Evolutionary conservation across 2,113 vertebrate species (phyloP), one percentile per base, ranked within the genome.

Genomic region (Ctenodactylus gundi): DNA sequence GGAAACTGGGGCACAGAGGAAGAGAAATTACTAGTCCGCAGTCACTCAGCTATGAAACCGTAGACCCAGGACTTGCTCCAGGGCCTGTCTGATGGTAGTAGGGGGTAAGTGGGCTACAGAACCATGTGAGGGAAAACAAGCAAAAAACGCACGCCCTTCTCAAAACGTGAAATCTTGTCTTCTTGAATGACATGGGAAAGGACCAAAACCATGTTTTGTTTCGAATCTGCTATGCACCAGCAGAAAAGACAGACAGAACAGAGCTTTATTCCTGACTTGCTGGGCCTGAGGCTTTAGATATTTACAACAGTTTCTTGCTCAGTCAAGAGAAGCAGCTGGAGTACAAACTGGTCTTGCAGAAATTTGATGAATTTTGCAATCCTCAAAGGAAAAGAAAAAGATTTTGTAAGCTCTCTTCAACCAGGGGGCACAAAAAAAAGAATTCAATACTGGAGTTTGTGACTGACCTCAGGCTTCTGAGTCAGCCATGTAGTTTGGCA

Each of bases 281-380:
- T 96, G 65, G 92, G 92, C 93, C 97, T 72, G 72, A 96, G 95
- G 97, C 94, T 94, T 97, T 95, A 97, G 80, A 93, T 97, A 94
- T 96, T 96, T 97, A 97, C 93, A 97, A 90, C 84, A 91, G 94
- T 96, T 96, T 95, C 90, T 96, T 36, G 15, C 76, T 96, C 95
- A 97, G 96, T 95, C 92, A 95, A 96, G 95, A 97, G 80, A 87
- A 96, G 93, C 94, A 97, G 96, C 90, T 62, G 4, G 94, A 93
- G 76, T 95, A 97, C 75, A 91, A 97, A 96, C 95, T 96, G 84
- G 94, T 96, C 95, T 96, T 94, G 84, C 97, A 97, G 96, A 96
- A 97, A 97, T 77, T 95, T 96, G 96, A 97, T 96, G 95, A 96
- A 97, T 97, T 97, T 97, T 83, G 25, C 93, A 95, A 85, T 96